phyloP scores from a whole-genome alignment of 2,113 vertebrate species.

The Cercocebus atys region DNA sequence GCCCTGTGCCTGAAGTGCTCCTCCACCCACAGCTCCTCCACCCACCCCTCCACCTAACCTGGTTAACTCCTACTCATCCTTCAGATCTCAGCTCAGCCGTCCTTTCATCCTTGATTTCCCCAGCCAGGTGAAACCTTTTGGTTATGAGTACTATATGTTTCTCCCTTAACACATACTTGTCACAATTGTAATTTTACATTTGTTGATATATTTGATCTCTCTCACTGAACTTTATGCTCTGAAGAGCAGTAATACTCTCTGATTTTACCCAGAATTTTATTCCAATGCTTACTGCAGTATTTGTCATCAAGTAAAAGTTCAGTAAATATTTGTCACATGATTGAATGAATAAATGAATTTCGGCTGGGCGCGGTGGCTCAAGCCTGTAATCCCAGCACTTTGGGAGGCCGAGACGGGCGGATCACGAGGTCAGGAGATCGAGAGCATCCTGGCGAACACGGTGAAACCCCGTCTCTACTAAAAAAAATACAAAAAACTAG shows the following conservation, averaged over 20 bases:
- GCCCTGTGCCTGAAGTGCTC: fast-evolving
- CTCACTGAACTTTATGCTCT: not conserved
- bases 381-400: no score
- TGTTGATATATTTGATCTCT: no score
- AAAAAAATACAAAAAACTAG: no score
- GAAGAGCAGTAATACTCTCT: not conserved
- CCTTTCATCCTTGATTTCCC: not conserved
- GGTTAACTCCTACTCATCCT: not conserved
- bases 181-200: fast-evolving
- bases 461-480: no score
- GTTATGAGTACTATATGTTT: not conserved
- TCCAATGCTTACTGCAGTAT: not conserved
- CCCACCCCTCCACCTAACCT: no score
- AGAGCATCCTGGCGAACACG: no score
- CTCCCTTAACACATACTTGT: not conserved
- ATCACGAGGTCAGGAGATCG: no score
- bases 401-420: no score
- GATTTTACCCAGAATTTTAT: not conserved
- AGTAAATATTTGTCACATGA: not conserved
- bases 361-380: not conserved
- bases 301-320: not conserved
- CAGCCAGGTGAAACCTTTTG: no score
- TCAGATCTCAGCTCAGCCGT: not conserved
- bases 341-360: not conserved
- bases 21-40: no score